These are phyloP conservation scores for Acrocephalus scirpaceus DNA, from an alignment of 2,797 vertebrate genomes.

Conservation along the genomic window DNA sequence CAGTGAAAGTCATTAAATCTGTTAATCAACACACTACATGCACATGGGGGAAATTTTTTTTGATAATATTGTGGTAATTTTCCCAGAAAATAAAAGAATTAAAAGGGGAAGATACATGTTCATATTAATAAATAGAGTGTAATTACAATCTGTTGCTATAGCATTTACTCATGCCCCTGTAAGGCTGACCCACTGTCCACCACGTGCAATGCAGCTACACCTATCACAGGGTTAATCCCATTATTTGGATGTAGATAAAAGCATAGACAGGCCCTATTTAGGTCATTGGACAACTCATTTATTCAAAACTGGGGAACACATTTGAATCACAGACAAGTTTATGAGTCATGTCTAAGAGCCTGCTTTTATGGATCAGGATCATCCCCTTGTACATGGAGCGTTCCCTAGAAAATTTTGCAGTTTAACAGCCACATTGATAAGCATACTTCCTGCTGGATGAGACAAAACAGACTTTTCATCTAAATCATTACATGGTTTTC, in stretches of 20 bases:
- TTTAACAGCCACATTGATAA: slow-evolving; percentile 32
- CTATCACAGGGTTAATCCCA: background rate
- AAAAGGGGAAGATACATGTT: background rate
- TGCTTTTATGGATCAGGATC: background rate
- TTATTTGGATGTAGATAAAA: background rate
- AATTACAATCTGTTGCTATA: background rate
- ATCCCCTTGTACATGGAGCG: background rate
- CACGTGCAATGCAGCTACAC: background rate
- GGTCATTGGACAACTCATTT: background rate
- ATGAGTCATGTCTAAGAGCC: slow-evolving; percentile 8
- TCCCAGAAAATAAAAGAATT: background rate
- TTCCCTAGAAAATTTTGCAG: background rate
- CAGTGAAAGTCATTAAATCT: slow-evolving; percentile 10
- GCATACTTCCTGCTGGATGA: slow-evolving; percentile 18
- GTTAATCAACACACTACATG: slow-evolving; percentile 20
- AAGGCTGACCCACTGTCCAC: background rate
- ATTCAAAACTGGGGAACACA: background rate
- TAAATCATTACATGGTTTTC: background rate
- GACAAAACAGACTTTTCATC: slow-evolving; percentile 3
- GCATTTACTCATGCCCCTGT: background rate
- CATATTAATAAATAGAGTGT: background rate
- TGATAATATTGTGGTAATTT: background rate
- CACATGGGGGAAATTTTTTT: background rate
- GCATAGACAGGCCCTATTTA: background rate
- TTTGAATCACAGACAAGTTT: background rate